These are phyloP conservation scores for Gonatopus flavifemur DNA, from an alignment of 1,140 invertebrate genomes.

Conservation along the genomic window DNA sequence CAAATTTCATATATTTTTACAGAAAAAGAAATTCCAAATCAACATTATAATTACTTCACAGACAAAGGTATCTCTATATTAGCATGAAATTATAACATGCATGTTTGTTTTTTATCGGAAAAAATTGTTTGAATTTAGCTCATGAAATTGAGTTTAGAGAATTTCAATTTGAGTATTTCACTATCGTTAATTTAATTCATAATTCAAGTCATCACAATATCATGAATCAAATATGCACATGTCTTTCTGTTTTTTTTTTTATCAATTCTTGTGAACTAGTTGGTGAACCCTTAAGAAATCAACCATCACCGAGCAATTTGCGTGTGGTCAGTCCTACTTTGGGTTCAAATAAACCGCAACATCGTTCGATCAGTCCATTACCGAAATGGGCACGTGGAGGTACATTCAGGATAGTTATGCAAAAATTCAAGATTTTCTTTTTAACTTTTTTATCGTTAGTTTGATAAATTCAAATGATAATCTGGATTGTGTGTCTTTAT, in stretches of 20 bases:
- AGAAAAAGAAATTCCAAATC: conserved; percentile 46
- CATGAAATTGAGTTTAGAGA: conserved; percentile 10
- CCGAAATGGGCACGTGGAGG: conserved; percentile 64
- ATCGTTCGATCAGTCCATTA: conserved; percentile 58
- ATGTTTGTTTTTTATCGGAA: conserved; percentile 31
- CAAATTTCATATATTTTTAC: conserved; percentile 36
- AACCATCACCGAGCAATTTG: conserved; percentile 57
- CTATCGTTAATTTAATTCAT: conserved; percentile 8
- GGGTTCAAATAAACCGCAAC: conserved; percentile 43
- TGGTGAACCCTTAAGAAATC: conserved; percentile 59
- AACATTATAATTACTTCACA: conserved; percentile 54
- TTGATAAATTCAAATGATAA: background rate
- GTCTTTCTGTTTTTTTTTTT: conserved; percentile 7
- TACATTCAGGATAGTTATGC: conserved; percentile 27
- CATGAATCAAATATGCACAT: background rate
- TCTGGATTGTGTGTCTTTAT: conserved; percentile 35
- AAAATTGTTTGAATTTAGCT: too few relatives aligned
- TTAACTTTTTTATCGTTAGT: background rate
- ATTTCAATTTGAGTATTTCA: conserved; percentile 5
- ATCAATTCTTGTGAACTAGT: too few relatives aligned
- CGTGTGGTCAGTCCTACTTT: conserved; percentile 47
- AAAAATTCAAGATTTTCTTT: conserved; percentile 1
- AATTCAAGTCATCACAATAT: background rate
- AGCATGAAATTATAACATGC: conserved; percentile 34
- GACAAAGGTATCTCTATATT: conserved; percentile 53